A percentile compares a stretch with the other conserved stretches of the same genome.
Evolutionary conservation across 92 coral and sea anemone species (phyloP).

Genomic region (Meandrina meandrites): DNA sequence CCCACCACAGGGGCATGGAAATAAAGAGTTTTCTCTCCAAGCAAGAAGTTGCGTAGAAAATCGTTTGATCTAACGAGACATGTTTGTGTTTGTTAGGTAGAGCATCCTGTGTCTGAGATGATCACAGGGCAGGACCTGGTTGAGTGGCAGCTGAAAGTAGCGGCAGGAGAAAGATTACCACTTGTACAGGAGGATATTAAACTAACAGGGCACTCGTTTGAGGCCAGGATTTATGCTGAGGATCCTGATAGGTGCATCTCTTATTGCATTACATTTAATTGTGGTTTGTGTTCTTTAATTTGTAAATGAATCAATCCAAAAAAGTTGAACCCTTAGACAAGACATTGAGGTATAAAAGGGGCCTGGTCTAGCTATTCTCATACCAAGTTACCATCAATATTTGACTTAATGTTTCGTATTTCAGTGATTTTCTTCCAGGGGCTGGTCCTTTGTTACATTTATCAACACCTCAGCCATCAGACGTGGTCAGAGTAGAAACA

Average conservation of each 20-base stretch:
- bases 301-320: too few species aligned
- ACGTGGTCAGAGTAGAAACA: slow-evolving; percentile 86
- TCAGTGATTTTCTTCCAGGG: slow-evolving; percentile 95
- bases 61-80: not conserved
- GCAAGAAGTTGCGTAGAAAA: too few species aligned
- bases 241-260: slow-evolving; percentile 85
- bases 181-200: slow-evolving; percentile 76
- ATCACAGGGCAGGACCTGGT: slow-evolving; percentile 92
- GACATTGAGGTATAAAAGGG: too few species aligned
- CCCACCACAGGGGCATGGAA: too few species aligned
- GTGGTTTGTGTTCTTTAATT: too few species aligned
- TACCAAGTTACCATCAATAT: too few species aligned
- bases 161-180: slow-evolving; percentile 88
- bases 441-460: slow-evolving; percentile 95
- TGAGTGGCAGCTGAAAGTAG: slow-evolving; percentile 95
- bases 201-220: slow-evolving; percentile 90
- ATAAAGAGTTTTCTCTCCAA: too few species aligned
- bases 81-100: not conserved
- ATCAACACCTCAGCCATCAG: slow-evolving; percentile 86
- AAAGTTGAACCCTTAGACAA: too few species aligned
- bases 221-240: slow-evolving; percentile 96
- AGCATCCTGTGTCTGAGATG: slow-evolving; percentile 98
- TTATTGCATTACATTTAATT: too few species aligned
- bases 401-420: too few species aligned
- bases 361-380: too few species aligned